Conservation (phyloP, 2,113 vertebrate species). For the Asarcornis scutulata region DNA sequence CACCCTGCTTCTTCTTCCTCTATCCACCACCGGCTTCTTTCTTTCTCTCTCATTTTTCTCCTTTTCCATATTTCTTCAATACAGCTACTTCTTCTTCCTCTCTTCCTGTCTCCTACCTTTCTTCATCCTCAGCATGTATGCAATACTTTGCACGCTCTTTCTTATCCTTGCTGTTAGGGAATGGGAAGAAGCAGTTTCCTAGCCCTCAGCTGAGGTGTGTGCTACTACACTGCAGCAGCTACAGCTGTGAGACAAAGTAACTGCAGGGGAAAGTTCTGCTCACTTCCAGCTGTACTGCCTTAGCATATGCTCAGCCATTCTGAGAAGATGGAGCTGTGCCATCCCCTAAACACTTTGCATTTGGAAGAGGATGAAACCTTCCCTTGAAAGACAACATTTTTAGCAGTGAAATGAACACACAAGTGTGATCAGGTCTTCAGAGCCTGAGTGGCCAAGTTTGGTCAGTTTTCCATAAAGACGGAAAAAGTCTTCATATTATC, state of each 20-base stretch:
- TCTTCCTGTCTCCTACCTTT: neutral
- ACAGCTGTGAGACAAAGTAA: neutral
- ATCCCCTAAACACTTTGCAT: neutral
- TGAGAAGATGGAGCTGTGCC: neutral
- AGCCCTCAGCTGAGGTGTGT: neutral
- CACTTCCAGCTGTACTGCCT: neutral
- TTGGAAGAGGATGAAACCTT: neutral
- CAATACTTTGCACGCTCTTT: neutral
- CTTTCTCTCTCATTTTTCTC: neutral
- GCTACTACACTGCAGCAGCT: neutral
- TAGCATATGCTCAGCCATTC: neutral
- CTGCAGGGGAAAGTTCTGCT: neutral
- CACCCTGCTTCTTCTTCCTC: neutral
- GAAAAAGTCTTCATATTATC: neutral
- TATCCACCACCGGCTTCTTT: neutral
- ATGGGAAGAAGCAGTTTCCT: neutral
- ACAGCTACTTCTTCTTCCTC: neutral
- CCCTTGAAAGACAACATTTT: neutral
- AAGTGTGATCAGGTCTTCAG: neutral
- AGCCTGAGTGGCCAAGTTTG: neutral
- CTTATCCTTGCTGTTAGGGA: neutral
- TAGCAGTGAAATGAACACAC: neutral
- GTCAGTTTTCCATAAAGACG: neutral
- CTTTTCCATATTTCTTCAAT: neutral
- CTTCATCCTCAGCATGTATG: neutral